These are phyloP conservation scores for Amniataba percoides DNA, from an alignment of 2,797 vertebrate species.

Conservation along the genomic window DNA sequence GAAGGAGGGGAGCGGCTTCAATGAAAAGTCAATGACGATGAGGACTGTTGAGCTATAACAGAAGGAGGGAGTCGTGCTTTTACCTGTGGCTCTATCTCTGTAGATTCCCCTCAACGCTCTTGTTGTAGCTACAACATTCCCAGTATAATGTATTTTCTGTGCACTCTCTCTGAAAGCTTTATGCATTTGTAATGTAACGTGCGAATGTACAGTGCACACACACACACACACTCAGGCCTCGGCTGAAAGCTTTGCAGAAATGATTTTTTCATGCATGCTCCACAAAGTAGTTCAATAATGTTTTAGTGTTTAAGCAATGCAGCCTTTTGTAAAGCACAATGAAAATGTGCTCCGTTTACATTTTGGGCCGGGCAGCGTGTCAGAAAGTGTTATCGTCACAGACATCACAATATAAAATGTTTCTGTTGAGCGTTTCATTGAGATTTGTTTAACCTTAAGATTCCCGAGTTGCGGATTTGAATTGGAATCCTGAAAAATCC, in stretches of 20 bases:
- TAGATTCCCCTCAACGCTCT: slow-evolving; percentile 8
- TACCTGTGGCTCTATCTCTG: slow-evolving; percentile 38
- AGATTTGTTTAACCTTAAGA: neutral
- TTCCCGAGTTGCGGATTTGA: neutral
- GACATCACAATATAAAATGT: neutral
- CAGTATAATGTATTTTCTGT: slow-evolving; percentile 28
- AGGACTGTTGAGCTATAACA: slow-evolving; percentile 33
- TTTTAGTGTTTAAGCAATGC: neutral
- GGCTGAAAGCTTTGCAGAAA: neutral
- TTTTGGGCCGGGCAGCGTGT: neutral
- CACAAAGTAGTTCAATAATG: neutral
- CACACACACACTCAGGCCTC: neutral
- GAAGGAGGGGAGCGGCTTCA: slow-evolving; percentile 10
- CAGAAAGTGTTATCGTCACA: too few species aligned
- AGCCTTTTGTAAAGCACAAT: neutral
- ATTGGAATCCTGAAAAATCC: neutral
- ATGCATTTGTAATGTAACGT: slow-evolving; percentile 38
- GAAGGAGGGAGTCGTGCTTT: slow-evolving; percentile 30
- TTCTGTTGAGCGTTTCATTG: neutral
- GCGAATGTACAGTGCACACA: neutral
- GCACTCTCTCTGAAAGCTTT: slow-evolving; percentile 33
- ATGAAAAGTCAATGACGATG: slow-evolving; percentile 44
- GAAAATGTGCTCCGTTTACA: neutral
- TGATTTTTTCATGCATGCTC: neutral
- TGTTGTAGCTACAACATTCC: neutral